Percentiles rank a stretch among this genome's conserved stretches.
Evolutionary conservation across 1,140 invertebrate genomes (phyloP).

Genomic region (Bilobella aurantiaca): DNA sequence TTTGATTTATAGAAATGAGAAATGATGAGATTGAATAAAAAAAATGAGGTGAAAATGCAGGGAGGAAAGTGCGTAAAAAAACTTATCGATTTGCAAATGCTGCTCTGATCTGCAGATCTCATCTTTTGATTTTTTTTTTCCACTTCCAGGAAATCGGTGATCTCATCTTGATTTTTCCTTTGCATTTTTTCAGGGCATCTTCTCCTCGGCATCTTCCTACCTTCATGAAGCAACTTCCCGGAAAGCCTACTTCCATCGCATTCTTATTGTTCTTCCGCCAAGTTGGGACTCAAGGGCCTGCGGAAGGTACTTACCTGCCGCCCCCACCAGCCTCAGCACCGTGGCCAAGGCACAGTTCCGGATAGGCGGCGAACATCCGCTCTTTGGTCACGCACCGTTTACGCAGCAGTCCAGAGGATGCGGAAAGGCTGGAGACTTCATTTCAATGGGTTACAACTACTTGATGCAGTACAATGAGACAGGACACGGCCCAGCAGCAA

Average conservation of each 20-base stretch:
- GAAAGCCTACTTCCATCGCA: conserved; percentile 44
- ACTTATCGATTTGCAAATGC: too few species aligned
- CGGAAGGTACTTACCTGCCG: conserved; percentile 29
- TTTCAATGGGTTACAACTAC: conserved; percentile 43
- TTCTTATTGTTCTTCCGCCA: conserved; percentile 46
- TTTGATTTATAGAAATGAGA: conserved; percentile 7
- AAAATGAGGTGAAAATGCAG: not conserved
- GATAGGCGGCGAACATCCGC: conserved; percentile 41
- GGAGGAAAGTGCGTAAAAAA: too few species aligned
- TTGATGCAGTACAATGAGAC: conserved; percentile 29
- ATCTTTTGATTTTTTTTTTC: too few species aligned
- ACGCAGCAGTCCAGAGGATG: conserved; percentile 51
- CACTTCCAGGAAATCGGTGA: too few species aligned
- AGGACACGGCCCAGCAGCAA: conserved; percentile 3
- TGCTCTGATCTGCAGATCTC: too few species aligned
- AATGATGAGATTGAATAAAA: not conserved
- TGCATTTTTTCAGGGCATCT: conserved; percentile 44
- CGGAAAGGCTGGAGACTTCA: conserved; percentile 48
- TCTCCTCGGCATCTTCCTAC: conserved; percentile 44
- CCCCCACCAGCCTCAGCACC: conserved; percentile 32
- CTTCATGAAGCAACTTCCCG: conserved; percentile 46
- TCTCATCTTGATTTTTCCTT: too few species aligned
- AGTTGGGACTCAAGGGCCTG: conserved; percentile 40
- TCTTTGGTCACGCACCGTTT: conserved; percentile 45
- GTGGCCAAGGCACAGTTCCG: conserved; percentile 44